Percentiles rank a stretch among this genome's conserved stretches.
These are phyloP conservation scores for Alosa alosa DNA, from an alignment of 2,113 vertebrate genomes.

Conservation along the genomic window DNA sequence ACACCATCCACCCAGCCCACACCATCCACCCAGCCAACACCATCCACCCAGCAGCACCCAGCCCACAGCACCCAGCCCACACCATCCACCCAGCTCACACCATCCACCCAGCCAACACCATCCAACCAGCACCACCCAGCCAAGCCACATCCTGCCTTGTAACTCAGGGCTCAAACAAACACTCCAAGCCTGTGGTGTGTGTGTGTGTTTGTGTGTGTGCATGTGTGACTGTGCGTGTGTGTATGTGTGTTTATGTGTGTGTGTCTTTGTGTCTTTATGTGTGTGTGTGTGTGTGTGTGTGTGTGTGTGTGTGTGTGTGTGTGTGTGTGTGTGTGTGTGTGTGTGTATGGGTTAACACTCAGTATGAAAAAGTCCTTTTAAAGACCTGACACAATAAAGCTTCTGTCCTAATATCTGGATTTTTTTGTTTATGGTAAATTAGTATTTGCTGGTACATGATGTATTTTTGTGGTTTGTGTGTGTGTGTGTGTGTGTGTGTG, in stretches of 20 bases:
- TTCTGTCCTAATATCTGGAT: too few relatives aligned
- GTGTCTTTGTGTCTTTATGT: background rate
- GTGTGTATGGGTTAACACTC: background rate
- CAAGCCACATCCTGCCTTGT: background rate
- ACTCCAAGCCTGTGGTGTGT: background rate
- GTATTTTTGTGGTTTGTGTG: background rate
- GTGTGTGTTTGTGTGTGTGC: background rate
- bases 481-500: background rate
- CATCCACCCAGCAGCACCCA: too few relatives aligned
- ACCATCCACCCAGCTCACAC: background rate
- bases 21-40: background rate
- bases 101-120: background rate
- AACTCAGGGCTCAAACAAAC: background rate
- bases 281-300: background rate
- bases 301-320: too few relatives aligned
- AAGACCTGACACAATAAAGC: too few relatives aligned
- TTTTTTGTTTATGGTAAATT: too few relatives aligned
- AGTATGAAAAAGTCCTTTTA: too few relatives aligned
- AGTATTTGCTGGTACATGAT: background rate
- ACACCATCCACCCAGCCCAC: too few relatives aligned
- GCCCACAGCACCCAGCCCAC: too few relatives aligned
- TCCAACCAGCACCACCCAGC: background rate
- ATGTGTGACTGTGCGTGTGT: background rate
- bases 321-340: background rate
- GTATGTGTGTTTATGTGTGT: background rate